phyloP scores from a whole-genome alignment of 2,797 vertebrate species.

The Sternarchorhynchus goeldii region DNA sequence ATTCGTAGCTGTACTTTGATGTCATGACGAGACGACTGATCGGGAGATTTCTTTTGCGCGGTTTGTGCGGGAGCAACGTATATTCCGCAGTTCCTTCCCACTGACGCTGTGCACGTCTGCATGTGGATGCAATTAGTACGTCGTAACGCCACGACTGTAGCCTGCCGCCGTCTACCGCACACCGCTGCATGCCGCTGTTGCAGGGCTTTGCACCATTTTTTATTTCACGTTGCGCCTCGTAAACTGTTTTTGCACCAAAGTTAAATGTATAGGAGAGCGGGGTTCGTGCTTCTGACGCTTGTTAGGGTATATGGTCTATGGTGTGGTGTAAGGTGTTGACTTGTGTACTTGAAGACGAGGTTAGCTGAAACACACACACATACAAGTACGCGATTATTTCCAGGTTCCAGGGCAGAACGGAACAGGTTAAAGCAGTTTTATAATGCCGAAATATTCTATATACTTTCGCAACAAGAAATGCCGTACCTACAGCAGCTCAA shows the following conservation, averaged over 20 bases:
- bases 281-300: not conserved
- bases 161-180: not conserved
- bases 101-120: not conserved
- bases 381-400: too few species aligned
- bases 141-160: not conserved
- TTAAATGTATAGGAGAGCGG: not conserved
- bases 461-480: too few species aligned
- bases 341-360: too few species aligned
- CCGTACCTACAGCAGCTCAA: not conserved
- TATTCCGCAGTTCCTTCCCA: not conserved
- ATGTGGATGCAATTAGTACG: conserved; percentile 32
- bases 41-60: too few species aligned
- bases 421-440: not conserved
- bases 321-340: too few species aligned
- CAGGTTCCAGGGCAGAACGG: not conserved
- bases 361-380: too few species aligned
- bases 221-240: not conserved
- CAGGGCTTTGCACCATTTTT: not conserved
- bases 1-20: too few species aligned
- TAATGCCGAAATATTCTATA: not conserved
- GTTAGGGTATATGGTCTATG: not conserved
- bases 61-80: too few species aligned
- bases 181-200: not conserved
- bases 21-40: too few species aligned
- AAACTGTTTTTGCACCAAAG: not conserved